Base-by-base conservation (phyloP, 2,888 invertebrate genomes). In the Thereva nobilitata region DNA sequence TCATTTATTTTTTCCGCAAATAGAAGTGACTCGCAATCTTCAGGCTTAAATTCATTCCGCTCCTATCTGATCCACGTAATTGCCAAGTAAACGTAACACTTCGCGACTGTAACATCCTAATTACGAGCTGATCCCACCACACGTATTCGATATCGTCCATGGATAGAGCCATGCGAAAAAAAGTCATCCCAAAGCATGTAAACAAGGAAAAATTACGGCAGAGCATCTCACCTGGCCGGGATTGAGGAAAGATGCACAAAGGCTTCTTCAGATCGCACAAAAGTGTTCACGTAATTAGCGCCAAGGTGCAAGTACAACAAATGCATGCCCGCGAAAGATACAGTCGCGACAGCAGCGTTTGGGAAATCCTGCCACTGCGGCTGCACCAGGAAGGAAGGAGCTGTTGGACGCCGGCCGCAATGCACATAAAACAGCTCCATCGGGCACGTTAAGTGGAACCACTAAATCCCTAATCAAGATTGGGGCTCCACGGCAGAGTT, bases 381-480 rank as follows among this genome's bases (percentile, higher is more conserved):
- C n/a, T 38, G 12, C 42, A 10, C 23, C 38, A 9, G 55, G 40
- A 55, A 35, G 35, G 54, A 54, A 41, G 55, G 23, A 55, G 55
- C 41, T 38, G 55, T 41, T 41, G 38, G 7, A 8, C 41, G 5
- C 41, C 23, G 10, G 40, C 9, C 44, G 10, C 34, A 44, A 44
- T 34, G 44, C 34, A 35, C 45, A 44, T 34, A 45, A 23, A 7
- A 37, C 42, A 35, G 45, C 40, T 55, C 55, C 42, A 55, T 55
- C 41, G 55, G 41, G 41, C 55, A 55, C 41, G 57, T 34, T 23
- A 34, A 42, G 45, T 10, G 10, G 57, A 34, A 38, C 45, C 59
- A 59, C 59, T 59, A 59, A 59, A 59, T 59, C 49, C 47, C 47
- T 59, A 59, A 59, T 59, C 59, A 47, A 59, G 59, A 59, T 59